phyloP scores from a whole-genome alignment of 2,888 invertebrate species.

The Machimus atricapillus region DNA sequence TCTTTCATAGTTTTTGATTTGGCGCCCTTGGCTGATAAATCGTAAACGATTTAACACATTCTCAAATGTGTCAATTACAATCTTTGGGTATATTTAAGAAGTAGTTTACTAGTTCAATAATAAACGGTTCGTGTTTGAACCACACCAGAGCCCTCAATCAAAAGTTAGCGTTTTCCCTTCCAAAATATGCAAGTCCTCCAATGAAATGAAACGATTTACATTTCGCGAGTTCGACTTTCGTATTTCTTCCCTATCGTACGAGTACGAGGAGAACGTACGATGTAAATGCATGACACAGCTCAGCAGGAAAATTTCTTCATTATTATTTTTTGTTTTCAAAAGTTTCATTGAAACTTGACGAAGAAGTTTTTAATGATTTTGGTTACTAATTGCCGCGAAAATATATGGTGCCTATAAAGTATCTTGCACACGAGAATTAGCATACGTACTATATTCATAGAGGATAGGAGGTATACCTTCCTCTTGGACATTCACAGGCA shows the following conservation, averaged over 20 bases:
- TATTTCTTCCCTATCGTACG: not conserved
- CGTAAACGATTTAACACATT: conserved; percentile 7
- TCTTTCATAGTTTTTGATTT: not conserved
- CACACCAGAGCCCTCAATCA: conserved; percentile 17
- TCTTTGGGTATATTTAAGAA: not conserved
- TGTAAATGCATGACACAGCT: not conserved
- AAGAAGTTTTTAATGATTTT: conserved; percentile 21
- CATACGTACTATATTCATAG: not conserved
- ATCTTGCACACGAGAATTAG: conserved; percentile 27
- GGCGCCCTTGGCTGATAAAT: not conserved
- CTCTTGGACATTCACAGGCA: conserved; percentile 17
- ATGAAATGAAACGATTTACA: not conserved
- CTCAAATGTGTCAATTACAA: conserved; percentile 28
- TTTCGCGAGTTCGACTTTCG: not conserved
- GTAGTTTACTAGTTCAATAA: conserved; percentile 15
- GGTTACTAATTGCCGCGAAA: conserved; percentile 29
- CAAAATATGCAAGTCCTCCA: not conserved
- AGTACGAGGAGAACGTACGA: not conserved
- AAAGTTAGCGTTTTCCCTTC: not conserved
- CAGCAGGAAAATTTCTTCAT: not conserved
- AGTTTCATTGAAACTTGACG: conserved; percentile 16
- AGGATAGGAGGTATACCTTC: not conserved
- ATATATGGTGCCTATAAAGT: conserved; percentile 17
- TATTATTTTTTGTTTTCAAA: not conserved
- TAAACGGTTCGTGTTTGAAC: conserved; percentile 14